Percentiles rank a stretch among this genome's conserved stretches.
phyloP scores from a whole-genome alignment of 1,140 invertebrate species.

The Trichoplusia ni region DNA sequence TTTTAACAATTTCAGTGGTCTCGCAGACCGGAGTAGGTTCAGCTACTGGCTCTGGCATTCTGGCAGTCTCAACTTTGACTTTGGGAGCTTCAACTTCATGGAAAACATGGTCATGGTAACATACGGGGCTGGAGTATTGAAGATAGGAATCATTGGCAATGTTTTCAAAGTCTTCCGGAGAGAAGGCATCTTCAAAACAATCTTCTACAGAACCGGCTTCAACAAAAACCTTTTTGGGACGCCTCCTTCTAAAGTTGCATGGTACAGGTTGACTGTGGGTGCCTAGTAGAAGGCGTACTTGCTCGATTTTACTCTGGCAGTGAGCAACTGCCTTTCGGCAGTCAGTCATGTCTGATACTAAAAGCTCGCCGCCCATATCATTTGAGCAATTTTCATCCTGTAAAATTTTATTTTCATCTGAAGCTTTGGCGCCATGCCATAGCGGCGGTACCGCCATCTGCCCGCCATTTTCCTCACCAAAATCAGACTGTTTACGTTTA shows the following conservation, averaged over 20 bases:
- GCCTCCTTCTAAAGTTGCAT: constrained; percentile 10
- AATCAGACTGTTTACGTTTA: constrained; percentile 59
- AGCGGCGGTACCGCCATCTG: constrained; percentile 9
- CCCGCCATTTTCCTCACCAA: constrained; percentile 32
- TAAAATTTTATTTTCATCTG: constrained; percentile 30
- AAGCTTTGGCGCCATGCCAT: constrained; percentile 2
- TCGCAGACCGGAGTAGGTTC: constrained; percentile 8
- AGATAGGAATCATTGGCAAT: constrained; percentile 46
- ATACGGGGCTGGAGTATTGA: constrained; percentile 52
- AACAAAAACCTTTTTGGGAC: constrained; percentile 48
- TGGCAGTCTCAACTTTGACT: constrained; percentile 39
- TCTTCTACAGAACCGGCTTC: constrained; percentile 55
- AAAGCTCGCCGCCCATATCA: constrained; percentile 40
- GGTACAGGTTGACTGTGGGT: constrained; percentile 30
- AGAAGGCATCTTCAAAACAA: constrained; percentile 64
- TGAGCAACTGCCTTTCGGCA: constrained; percentile 43
- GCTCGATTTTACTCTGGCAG: constrained; percentile 61
- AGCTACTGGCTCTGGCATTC: neutral
- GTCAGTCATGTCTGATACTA: constrained; percentile 49
- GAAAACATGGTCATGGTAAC: constrained; percentile 45
- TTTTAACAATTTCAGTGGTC: constrained; percentile 43
- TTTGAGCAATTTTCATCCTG: constrained; percentile 15
- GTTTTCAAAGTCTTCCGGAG: constrained; percentile 53
- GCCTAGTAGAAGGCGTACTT: constrained; percentile 47
- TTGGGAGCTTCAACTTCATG: constrained; percentile 45